Base-by-base conservation (phyloP, 2,113 vertebrate genomes). In the Motacilla tschutschensis region DNA sequence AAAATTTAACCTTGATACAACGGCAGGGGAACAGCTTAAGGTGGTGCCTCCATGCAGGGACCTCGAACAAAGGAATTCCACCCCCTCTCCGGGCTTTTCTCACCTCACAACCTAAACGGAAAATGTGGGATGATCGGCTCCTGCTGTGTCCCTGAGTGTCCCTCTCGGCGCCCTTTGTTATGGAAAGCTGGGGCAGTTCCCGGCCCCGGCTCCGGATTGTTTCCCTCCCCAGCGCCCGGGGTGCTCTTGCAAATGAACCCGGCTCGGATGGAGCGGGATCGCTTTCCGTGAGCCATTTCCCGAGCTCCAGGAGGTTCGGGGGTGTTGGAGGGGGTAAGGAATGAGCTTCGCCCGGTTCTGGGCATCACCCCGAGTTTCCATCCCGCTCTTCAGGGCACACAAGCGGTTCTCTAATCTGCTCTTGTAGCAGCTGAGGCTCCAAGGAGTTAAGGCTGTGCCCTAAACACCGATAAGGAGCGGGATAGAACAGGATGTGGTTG, bases 341-440 rank as follows among this genome's bases (percentile, higher is more conserved):
- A 12, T 8, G 6, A 7, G 4, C 16, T 33, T 12, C 4, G 7
- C 19, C 13, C 6, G 16, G 2, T 14, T 38, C 59, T 33, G 16
- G 44, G 28, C 2, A 21, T 14, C 44, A 12, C 16, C 14, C 25
- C 51, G 2, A 5, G 13, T 29, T 35, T 6, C 38, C 44, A 29
- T 6, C 18, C 28, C n/a, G 10, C 50, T 17, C 21, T 36, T 47
- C 41, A 16, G 26, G 57, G 29, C 4, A 16, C 63, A 9, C 57
- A 2, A 4, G 7, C 3, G 8, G 1, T 9, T 41, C 26, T 36
- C 5, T 12, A 1, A 16, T 14, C 43, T 1, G 36, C 43, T 1
- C 2, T 4, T 20, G 65, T 6, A 12, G 58, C 66, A 44, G 59
- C 38, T 40, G 4, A 46, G 53, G 33, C 59, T 59, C 8, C 25